phyloP scores from a whole-genome alignment of 2,797 vertebrate species.

The Hemibagrus guttatus region DNA sequence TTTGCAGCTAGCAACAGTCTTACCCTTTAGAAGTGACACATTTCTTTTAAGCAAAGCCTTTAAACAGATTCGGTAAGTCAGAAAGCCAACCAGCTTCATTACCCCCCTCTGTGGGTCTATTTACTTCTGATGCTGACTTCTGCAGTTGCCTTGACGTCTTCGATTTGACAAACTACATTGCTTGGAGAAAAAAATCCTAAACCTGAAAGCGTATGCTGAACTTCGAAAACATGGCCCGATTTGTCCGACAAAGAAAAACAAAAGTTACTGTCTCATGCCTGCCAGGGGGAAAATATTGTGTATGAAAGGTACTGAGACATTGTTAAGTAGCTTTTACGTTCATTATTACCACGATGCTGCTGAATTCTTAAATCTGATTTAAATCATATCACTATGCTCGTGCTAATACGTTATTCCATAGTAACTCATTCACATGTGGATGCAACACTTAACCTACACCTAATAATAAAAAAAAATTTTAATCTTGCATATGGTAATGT shows the following conservation, averaged over 20 bases:
- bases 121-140: background rate
- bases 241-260: background rate
- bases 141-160: no score
- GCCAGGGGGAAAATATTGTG: background rate
- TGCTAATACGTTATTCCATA: no score
- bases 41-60: slow-evolving; percentile 5
- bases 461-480: background rate
- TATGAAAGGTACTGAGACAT: background rate
- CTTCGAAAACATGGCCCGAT: background rate
- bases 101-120: background rate
- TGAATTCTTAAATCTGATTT: background rate
- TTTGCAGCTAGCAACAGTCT: background rate
- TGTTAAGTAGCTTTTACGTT: background rate
- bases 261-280: background rate
- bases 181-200: background rate
- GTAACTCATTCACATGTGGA: background rate
- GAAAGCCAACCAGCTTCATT: background rate
- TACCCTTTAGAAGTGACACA: background rate
- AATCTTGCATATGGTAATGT: background rate
- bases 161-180: background rate
- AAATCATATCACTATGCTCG: background rate
- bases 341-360: background rate
- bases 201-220: background rate
- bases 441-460: background rate
- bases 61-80: background rate